Evolutionary conservation across 2,113 vertebrate species (phyloP).

Genomic region (Takifugu flavidus): DNA sequence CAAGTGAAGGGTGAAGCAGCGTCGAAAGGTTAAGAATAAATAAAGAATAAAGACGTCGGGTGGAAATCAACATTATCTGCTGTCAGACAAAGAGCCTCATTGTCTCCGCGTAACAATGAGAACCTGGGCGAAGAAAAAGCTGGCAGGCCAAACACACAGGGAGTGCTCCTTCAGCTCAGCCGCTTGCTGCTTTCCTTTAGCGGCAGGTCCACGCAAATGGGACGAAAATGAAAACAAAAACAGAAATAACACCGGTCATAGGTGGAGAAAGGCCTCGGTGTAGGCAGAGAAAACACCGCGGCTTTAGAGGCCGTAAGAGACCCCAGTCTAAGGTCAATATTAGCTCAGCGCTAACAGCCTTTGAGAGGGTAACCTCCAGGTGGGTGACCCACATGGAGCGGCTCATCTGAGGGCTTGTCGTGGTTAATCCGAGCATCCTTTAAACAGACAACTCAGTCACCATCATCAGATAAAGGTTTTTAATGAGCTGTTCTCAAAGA

Average conservation of each 20-base stretch:
- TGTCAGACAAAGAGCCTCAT: constrained; percentile 52
- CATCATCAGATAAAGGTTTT: constrained; percentile 2
- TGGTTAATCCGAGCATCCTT: constrained; percentile 34
- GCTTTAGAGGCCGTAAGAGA: constrained; percentile 35
- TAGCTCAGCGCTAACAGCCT: constrained; percentile 51
- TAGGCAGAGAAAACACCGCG: constrained; percentile 36
- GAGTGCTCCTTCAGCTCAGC: constrained; percentile 25
- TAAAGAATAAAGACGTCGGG: too few relatives aligned
- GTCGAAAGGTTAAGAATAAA: constrained; percentile 32
- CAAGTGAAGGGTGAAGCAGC: background rate
- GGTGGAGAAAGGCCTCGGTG: constrained; percentile 15
- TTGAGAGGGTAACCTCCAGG: constrained; percentile 46
- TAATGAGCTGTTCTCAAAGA: constrained; percentile 1
- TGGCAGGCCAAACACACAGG: constrained; percentile 55
- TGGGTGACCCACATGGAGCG: constrained; percentile 35
- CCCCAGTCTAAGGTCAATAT: constrained; percentile 58
- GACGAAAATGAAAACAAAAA: constrained; percentile 53
- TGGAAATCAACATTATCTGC: constrained; percentile 55
- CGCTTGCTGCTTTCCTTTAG: constrained; percentile 48
- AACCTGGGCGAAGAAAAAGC: constrained; percentile 58
- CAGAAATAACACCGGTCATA: constrained; percentile 32
- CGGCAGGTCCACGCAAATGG: constrained; percentile 26
- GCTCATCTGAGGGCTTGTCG: constrained; percentile 44
- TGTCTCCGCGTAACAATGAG: constrained; percentile 43
- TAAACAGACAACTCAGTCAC: constrained; percentile 14